Base-by-base conservation (phyloP, 2,113 vertebrate species). In the Dunckerocampus dactyliophorus region DNA sequence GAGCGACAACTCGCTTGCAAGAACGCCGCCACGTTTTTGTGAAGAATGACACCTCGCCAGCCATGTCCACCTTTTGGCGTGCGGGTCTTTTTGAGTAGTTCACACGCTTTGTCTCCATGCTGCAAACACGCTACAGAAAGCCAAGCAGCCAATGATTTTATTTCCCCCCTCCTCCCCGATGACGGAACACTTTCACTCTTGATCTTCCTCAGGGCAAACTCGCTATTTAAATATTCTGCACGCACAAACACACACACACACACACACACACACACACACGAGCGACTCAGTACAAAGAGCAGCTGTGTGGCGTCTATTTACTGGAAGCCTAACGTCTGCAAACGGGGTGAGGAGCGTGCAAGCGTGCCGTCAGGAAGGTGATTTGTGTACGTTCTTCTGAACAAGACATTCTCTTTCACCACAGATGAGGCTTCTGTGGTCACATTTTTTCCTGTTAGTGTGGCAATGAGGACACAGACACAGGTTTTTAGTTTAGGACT, bases 211-310 rank as follows among this genome's bases (percentile, higher is more conserved):
- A 34, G 49, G 71, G 65, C 77, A 65, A 78, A 82, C 72, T 64
- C 57, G 28, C 70, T 82, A 73, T 77, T 87, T 72, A 82, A 79
- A 87, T 84, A 83, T 83, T 86, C 79, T 84, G 76, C 62, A 80
- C 65, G 62, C 67, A 39, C 57, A 57, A 31, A 34, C 19, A 31
- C 58, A 60, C 63, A 72, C 68, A 65, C 59, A 51, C 57, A 67
- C 63, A 69, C 64, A 73, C 51, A 59, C 47, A 31, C 59, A 60
- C 37, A 47, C 63, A 67, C 51, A 19, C 49, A 37, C 28, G 45
- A 22, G n/a, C 34, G 69, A 67, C 24, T 34, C 31, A 49, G 42
- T 47, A 59, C 66, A 77, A 64, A 72, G 58, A 75, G 77, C 65
- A 75, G 47, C 72, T 51, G 64, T 61, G 47, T 74, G 65, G 58